Evolutionary conservation across 2,888 invertebrate genomes (phyloP).

Genomic region (Noctua janthina): DNA sequence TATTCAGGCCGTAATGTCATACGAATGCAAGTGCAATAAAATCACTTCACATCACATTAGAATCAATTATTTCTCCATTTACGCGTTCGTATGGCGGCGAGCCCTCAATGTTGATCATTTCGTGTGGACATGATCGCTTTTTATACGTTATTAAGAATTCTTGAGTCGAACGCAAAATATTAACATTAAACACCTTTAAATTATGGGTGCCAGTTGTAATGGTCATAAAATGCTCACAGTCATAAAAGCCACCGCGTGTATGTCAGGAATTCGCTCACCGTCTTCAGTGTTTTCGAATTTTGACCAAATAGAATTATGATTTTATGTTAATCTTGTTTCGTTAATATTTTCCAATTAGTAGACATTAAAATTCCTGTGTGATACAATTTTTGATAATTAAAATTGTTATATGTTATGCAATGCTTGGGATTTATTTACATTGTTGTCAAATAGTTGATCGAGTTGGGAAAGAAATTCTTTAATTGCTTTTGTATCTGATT

Average conservation of each 20-base stretch:
- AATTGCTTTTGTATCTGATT: constrained; percentile 16
- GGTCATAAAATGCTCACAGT: constrained; percentile 55
- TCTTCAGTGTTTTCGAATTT: constrained; percentile 47
- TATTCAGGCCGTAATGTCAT: constrained; percentile 76
- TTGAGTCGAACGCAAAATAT: constrained; percentile 69
- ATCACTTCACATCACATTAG: constrained; percentile 81
- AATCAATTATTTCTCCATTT: constrained; percentile 83
- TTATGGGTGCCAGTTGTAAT: constrained; percentile 62
- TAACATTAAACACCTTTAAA: constrained; percentile 72
- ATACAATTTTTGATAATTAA: constrained; percentile 51
- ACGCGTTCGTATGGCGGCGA: constrained; percentile 70
- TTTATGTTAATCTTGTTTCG: constrained; percentile 52
- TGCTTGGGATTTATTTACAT: constrained; percentile 19
- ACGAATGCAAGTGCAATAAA: constrained; percentile 77
- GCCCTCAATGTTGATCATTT: constrained; percentile 79
- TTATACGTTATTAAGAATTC: constrained; percentile 76
- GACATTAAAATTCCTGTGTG: constrained; percentile 54
- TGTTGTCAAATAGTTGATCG: constrained; percentile 14
- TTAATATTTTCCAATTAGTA: constrained; percentile 55
- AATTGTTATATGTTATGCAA: constrained; percentile 43
- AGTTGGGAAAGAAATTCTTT: constrained; percentile 9
- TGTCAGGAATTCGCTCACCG: constrained; percentile 59
- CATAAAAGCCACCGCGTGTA: constrained; percentile 58
- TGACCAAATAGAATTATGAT: constrained; percentile 46
- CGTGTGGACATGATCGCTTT: constrained; percentile 78